Percentiles rank a stretch among this genome's conserved stretches.
phyloP scores from a whole-genome alignment of 2,113 vertebrate species.

The Cyrtonyx montezumae region DNA sequence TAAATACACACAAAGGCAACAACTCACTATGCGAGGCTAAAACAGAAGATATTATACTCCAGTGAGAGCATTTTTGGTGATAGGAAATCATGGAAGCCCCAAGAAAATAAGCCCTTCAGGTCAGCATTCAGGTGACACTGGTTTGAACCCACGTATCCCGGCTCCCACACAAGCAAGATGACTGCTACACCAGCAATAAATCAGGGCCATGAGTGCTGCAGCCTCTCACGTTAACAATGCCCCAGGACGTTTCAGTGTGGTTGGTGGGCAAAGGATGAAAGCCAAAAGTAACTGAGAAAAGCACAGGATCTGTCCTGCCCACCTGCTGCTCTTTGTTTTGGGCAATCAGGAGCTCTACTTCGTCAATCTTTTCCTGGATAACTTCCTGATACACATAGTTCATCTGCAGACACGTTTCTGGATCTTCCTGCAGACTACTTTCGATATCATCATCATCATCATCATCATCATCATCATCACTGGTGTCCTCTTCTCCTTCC shows the following conservation, averaged over 20 bases:
- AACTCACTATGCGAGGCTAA: background rate
- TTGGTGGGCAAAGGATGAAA: background rate
- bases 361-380: conserved; percentile 83
- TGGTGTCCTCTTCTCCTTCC: conserved; percentile 46
- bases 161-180: background rate
- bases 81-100: background rate
- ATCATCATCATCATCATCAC: conserved; percentile 65
- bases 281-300: background rate
- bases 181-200: background rate
- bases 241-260: background rate
- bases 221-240: no score
- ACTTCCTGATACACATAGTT: conserved; percentile 90
- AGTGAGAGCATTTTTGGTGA: background rate
- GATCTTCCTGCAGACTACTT: conserved; percentile 72
- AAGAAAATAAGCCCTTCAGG: background rate
- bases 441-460: conserved; percentile 73
- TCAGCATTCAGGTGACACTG: background rate
- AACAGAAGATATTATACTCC: rapidly evolving
- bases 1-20: no score
- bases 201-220: background rate
- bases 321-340: conserved; percentile 88
- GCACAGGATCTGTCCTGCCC: background rate
- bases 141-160: background rate
- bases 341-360: conserved; percentile 76
- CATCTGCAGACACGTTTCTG: conserved; percentile 86